Percentiles rank a stretch among this genome's conserved stretches.
These are phyloP conservation scores for Hesperia comma DNA, from an alignment of 2,888 invertebrate genomes.

Conservation along the genomic window DNA sequence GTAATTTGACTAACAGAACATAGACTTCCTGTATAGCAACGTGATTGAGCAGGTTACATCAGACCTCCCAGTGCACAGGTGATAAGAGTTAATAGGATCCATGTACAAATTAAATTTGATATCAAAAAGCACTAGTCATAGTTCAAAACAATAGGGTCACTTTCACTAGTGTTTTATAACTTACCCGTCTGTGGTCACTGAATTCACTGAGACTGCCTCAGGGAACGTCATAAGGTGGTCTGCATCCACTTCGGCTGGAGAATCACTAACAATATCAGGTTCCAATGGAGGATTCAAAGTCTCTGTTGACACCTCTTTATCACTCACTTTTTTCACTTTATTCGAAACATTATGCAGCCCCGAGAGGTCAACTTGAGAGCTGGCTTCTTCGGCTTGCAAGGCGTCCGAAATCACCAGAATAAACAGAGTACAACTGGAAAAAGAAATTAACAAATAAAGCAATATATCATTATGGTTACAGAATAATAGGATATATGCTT, in stretches of 20 bases:
- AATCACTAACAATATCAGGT: constrained; percentile 42
- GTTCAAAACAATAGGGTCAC: constrained; percentile 36
- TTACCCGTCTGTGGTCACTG: constrained; percentile 83
- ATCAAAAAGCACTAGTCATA: constrained; percentile 19
- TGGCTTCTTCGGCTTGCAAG: constrained; percentile 65
- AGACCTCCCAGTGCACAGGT: neutral
- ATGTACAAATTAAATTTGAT: constrained; percentile 21
- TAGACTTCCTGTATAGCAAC: constrained; percentile 1
- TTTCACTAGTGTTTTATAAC: constrained; percentile 47
- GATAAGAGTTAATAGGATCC: constrained; percentile 26
- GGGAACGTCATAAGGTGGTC: constrained; percentile 76
- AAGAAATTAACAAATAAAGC: constrained; percentile 27
- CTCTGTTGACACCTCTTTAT: constrained; percentile 19
- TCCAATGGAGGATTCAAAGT: constrained; percentile 9
- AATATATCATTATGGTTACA: constrained; percentile 5
- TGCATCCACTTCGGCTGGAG: constrained; percentile 40
- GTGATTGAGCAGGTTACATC: constrained; percentile 19
- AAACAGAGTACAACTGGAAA: constrained; percentile 83
- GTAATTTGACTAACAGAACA: constrained; percentile 6
- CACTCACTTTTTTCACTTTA: constrained; percentile 36
- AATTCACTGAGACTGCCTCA: constrained; percentile 80
- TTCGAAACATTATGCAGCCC: constrained; percentile 73
- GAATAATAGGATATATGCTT: constrained; percentile 1
- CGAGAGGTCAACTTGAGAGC: constrained; percentile 66
- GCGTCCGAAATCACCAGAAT: constrained; percentile 84